These are phyloP conservation scores for Augiades crinisus DNA, from an alignment of 2,888 invertebrate genomes.

Conservation along the genomic window DNA sequence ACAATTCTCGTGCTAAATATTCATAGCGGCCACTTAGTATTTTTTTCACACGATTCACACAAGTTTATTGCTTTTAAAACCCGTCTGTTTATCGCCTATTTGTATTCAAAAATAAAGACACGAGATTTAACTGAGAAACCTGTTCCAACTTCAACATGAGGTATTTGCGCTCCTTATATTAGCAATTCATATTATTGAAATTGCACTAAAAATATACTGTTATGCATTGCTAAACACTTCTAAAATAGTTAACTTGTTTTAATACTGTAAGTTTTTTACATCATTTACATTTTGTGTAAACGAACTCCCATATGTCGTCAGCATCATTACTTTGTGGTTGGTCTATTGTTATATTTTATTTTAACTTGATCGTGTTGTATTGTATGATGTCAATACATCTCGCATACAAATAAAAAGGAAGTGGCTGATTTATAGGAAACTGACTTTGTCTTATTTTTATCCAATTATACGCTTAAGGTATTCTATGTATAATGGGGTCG, in stretches of 20 bases:
- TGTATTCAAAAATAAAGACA: conserved; percentile 24
- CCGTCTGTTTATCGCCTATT: conserved; percentile 31
- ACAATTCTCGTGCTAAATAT: conserved; percentile 55
- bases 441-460: too few relatives aligned
- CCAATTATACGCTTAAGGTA: too few relatives aligned
- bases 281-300: not conserved
- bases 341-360: too few relatives aligned
- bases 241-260: not conserved
- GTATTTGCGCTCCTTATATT: conserved; percentile 1
- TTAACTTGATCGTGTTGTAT: too few relatives aligned
- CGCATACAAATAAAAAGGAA: too few relatives aligned
- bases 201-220: not conserved
- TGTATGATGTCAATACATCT: too few relatives aligned
- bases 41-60: conserved; percentile 36
- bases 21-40: conserved; percentile 45
- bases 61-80: conserved; percentile 27
- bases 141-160: conserved; percentile 6
- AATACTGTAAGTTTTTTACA: not conserved
- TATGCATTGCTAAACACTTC: not conserved
- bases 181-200: conserved; percentile 13
- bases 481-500: too few relatives aligned
- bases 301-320: too few relatives aligned
- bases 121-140: conserved; percentile 17
- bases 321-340: not conserved
- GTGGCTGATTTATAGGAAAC: too few relatives aligned